Percentiles rank a stretch among this genome's conserved stretches.
These are phyloP conservation scores for Manacus vitellinus DNA, from an alignment of 2,113 vertebrate species.

Conservation along the genomic window DNA sequence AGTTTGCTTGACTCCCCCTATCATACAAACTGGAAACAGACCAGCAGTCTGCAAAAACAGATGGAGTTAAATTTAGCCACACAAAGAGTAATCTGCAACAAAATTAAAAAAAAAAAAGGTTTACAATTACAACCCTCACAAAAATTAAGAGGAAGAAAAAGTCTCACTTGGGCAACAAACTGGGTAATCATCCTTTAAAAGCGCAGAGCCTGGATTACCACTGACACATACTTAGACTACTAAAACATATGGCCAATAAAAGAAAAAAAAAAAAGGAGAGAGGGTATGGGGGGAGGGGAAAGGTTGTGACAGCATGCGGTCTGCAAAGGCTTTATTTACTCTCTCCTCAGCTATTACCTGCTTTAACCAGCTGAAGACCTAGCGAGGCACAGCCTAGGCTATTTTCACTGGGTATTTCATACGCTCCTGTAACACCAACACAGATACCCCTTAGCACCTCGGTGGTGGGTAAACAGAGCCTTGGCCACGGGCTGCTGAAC, in stretches of 20 bases:
- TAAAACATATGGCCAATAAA: conserved; percentile 56
- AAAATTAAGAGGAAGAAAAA: conserved; percentile 1
- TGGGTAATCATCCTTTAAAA: conserved; percentile 31
- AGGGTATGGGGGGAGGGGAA: background rate
- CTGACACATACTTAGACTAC: conserved; percentile 41
- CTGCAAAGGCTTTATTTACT: conserved; percentile 15
- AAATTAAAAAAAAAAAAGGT: background rate
- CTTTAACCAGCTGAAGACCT: background rate
- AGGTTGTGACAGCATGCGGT: conserved; percentile 2
- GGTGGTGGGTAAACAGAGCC: background rate
- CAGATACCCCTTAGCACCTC: background rate
- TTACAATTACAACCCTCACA: background rate
- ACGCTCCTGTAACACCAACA: background rate
- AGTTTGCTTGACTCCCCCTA: conserved; percentile 30
- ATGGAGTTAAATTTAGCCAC: background rate
- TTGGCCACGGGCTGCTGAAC: fast-evolving
- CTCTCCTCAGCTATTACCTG: background rate
- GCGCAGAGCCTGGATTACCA: background rate
- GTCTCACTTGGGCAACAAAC: background rate
- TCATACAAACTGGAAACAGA: conserved; percentile 1
- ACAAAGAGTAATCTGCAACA: background rate
- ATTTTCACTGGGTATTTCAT: background rate
- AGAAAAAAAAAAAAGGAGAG: background rate
- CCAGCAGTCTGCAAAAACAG: background rate
- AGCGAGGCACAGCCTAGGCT: background rate